Conservation (phyloP, 2,888 invertebrate genomes). For the Scelioninae gen. 2 region DNA sequence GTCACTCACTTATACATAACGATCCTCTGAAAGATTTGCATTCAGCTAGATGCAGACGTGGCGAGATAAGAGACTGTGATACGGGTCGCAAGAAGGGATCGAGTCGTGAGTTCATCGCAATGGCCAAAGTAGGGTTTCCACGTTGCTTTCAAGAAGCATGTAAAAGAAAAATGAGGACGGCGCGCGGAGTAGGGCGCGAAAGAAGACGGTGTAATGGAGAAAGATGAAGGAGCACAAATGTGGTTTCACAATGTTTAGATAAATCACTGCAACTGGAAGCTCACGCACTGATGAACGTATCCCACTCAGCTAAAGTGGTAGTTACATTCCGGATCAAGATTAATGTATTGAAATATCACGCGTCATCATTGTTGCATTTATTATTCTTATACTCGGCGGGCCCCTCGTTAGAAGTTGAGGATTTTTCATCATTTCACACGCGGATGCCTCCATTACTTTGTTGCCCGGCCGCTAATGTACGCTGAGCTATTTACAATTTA, state of each 20-base stretch:
- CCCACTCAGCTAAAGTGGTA: conserved; percentile 58
- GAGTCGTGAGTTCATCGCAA: conserved; percentile 60
- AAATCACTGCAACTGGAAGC: conserved; percentile 60
- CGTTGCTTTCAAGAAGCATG: conserved; percentile 59
- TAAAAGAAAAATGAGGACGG: conserved; percentile 60
- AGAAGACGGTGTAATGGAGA: conserved; percentile 60
- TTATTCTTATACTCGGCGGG: conserved; percentile 42
- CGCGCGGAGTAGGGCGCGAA: conserved; percentile 50
- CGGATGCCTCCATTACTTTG: conserved; percentile 35
- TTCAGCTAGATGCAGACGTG: conserved; percentile 59
- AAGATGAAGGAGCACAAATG: conserved; percentile 61
- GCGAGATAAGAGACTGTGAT: conserved; percentile 60
- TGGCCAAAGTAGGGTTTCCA: conserved; percentile 59
- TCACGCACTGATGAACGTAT: conserved; percentile 60
- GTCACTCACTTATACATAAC: conserved; percentile 62
- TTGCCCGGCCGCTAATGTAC: conserved; percentile 31
- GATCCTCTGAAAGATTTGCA: conserved; percentile 61
- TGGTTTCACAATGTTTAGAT: conserved; percentile 60
- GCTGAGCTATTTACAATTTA: conserved; percentile 36
- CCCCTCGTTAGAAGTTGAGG: conserved; percentile 46
- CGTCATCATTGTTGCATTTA: conserved; percentile 60
- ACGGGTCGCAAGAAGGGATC: conserved; percentile 58
- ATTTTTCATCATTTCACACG: conserved; percentile 46
- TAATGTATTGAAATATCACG: conserved; percentile 60
- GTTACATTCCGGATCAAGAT: conserved; percentile 59